Evolutionary conservation across 2,888 invertebrate species (phyloP).

Genomic region (Pollenia amentaria): DNA sequence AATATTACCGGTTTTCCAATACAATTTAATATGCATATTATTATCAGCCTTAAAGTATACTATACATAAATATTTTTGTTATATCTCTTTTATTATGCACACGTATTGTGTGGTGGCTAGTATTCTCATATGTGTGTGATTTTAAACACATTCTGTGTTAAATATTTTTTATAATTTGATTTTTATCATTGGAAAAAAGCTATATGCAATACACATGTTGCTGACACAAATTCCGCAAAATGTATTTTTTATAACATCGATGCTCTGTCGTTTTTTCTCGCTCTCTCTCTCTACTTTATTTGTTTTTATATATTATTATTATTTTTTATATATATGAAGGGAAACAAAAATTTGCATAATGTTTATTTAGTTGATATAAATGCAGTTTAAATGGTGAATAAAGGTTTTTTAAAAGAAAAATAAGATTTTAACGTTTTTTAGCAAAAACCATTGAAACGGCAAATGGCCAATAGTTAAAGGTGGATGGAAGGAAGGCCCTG

Average conservation of each 20-base stretch:
- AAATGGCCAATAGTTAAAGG: background rate
- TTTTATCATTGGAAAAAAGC: constrained; percentile 9
- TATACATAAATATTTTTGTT: background rate
- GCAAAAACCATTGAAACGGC: background rate
- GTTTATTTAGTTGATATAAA: constrained; percentile 59
- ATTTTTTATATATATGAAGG: constrained; percentile 29
- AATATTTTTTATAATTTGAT: constrained; percentile 17
- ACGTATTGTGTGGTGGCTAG: too few relatives aligned
- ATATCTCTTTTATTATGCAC: too few relatives aligned
- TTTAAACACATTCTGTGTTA: background rate
- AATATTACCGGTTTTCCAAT: too few relatives aligned
- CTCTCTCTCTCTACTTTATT: background rate
- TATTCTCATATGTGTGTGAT: too few relatives aligned
- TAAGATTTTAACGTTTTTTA: constrained; percentile 24
- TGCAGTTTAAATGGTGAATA: constrained; percentile 36
- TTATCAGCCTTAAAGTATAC: background rate
- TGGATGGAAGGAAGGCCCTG: background rate
- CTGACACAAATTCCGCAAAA: constrained; percentile 41
- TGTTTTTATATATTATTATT: constrained; percentile 4
- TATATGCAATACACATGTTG: constrained; percentile 37
- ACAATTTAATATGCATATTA: background rate
- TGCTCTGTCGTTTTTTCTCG: constrained; percentile 3
- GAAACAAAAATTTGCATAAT: constrained; percentile 63
- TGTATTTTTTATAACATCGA: background rate
- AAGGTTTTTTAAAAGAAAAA: constrained; percentile 11